Evolutionary conservation across 2,113 vertebrate species (phyloP), one percentile per base, ranked within the genome.

Genomic region (Saimiri boliviensis): DNA sequence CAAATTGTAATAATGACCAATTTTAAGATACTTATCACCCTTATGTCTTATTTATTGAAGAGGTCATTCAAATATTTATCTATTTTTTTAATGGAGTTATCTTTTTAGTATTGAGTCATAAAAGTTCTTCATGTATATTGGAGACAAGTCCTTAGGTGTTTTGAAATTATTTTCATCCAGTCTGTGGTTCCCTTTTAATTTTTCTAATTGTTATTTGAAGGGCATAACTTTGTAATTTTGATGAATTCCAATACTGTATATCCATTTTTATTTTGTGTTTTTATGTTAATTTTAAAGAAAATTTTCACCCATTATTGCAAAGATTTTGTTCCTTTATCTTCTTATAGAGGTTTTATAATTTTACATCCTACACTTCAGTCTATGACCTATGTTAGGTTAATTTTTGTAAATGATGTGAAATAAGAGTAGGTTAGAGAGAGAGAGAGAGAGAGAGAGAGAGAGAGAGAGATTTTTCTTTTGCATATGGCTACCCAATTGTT

Each of bases 241-340:
- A 63, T 81, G 4, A 21, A 58, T 85, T 60, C 11, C 6, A 71
- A 12, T 77, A 47, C 25, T 77, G 14, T 35, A 6, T 11, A 52
- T 77, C 6, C n/a, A 14, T 54, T 54, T 87, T 87, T 40, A 35
- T 63, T 68, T 35, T 40, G 14, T 49, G 13, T 25, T 23, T 93
- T 95, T 58, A n/a, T 76, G 8, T 83, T n/a, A 25, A 88, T 58
- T 96, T 56, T 73, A 86, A 89, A 81, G 45, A 89, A 82, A 54
- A 76, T 4, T 66, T 80, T 68, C 71, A 81, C 1, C n/a, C 42
- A 52, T 66, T 1, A 23, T 71, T n/a, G 45, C 13, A 79, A 92
- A 85, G 6, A 52, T 54, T 81, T 49, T 88, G 63, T 35, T 66
- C 10, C 30, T 5, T 0, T 87, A 17, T 79, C 79, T 88, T 66